These are phyloP conservation scores for Amblyjoppa proteus DNA, from an alignment of 2,888 invertebrate genomes.

Conservation along the genomic window DNA sequence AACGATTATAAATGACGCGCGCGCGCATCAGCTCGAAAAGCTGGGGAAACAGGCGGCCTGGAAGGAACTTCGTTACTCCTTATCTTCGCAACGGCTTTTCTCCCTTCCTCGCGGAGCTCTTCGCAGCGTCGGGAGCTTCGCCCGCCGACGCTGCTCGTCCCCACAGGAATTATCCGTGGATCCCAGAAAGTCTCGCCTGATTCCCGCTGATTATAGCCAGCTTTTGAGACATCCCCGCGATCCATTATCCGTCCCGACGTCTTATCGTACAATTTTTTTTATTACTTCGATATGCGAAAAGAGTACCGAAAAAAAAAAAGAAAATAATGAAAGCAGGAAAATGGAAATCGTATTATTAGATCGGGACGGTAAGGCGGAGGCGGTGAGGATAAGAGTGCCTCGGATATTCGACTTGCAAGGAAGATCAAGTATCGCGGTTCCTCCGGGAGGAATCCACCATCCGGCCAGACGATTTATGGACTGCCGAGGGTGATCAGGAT, in stretches of 20 bases:
- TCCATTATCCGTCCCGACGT: constrained; percentile 14
- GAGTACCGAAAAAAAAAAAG: neutral
- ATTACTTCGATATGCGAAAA: constrained; percentile 1
- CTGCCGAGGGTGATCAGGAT: constrained; percentile 67
- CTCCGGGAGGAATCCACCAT: constrained; percentile 50
- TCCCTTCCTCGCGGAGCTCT: constrained; percentile 50
- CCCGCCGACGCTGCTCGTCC: neutral
- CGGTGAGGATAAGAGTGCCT: constrained; percentile 27
- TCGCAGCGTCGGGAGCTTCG: neutral
- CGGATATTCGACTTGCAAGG: constrained; percentile 60
- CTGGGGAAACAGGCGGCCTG: neutral
- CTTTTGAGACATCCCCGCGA: constrained; percentile 18
- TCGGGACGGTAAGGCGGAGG: neutral
- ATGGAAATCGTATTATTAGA: constrained; percentile 2
- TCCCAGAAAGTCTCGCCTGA: constrained; percentile 34
- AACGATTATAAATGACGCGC: constrained; percentile 73
- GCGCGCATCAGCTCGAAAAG: neutral
- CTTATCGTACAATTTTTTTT: constrained; percentile 6
- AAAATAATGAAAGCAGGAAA: constrained; percentile 19
- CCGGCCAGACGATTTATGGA: constrained; percentile 63
- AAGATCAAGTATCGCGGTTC: constrained; percentile 65
- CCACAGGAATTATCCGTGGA: neutral
- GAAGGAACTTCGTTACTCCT: constrained; percentile 66
- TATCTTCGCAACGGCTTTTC: constrained; percentile 65
- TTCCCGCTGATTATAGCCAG: constrained; percentile 44